These are phyloP conservation scores for Sceliomorpha sp. DNA, from an alignment of 2,888 invertebrate species.

Conservation along the genomic window DNA sequence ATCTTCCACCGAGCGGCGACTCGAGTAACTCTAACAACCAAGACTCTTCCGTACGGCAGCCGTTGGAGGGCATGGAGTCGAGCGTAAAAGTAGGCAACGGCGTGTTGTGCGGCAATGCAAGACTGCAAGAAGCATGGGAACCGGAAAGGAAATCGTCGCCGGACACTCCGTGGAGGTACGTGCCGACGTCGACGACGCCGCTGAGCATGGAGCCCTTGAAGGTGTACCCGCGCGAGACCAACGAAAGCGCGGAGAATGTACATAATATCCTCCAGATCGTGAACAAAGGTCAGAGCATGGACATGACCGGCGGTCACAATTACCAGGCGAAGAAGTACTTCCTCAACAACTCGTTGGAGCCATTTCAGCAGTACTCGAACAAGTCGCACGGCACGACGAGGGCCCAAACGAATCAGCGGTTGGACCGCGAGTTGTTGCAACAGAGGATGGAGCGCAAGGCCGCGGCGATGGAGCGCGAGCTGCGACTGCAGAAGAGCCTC, in stretches of 20 bases:
- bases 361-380: slow-evolving; percentile 70
- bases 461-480: slow-evolving; percentile 82
- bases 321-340: slow-evolving; percentile 77
- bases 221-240: slow-evolving; percentile 63
- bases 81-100: slow-evolving; percentile 75
- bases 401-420: slow-evolving; percentile 63
- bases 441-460: slow-evolving; percentile 79
- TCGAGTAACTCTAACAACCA: slow-evolving; percentile 54
- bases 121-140: slow-evolving; percentile 78
- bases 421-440: slow-evolving; percentile 72
- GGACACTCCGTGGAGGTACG: slow-evolving; percentile 78
- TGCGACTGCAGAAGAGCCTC: slow-evolving; percentile 85
- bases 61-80: slow-evolving; percentile 65
- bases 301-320: slow-evolving; percentile 61
- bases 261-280: slow-evolving; percentile 75
- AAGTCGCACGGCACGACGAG: slow-evolving; percentile 65
- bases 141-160: slow-evolving; percentile 76
- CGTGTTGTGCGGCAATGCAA: slow-evolving; percentile 74
- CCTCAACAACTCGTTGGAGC: slow-evolving; percentile 73
- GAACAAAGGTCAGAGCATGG: slow-evolving; percentile 69
- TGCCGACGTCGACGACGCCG: slow-evolving; percentile 69
- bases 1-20: slow-evolving; percentile 62
- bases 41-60: slow-evolving; percentile 64
- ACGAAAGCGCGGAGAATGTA: slow-evolving; percentile 69
- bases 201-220: slow-evolving; percentile 71